Conservation (phyloP, 2,888 invertebrate species). For the Pollenia labialis region DNA sequence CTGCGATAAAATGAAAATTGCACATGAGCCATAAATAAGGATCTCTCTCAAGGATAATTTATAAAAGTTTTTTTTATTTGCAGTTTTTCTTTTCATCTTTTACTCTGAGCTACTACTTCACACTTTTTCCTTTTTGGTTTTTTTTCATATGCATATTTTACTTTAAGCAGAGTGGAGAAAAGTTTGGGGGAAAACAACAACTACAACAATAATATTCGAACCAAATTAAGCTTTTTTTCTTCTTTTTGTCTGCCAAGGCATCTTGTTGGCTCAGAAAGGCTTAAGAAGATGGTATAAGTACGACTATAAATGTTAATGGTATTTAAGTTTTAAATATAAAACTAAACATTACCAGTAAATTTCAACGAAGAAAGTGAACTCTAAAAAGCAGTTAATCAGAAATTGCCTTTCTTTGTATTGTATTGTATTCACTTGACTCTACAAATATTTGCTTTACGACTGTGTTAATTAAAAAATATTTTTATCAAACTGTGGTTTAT, state of each 20-base stretch:
- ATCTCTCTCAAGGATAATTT: conserved; percentile 84
- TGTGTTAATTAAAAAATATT: conserved; percentile 42
- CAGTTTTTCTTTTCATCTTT: conserved; percentile 29
- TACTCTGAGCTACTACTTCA: conserved; percentile 31
- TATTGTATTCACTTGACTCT: neutral
- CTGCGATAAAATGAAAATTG: conserved; percentile 84
- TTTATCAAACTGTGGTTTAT: conserved; percentile 22
- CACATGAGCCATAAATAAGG: conserved; percentile 84
- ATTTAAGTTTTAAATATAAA: conserved; percentile 3
- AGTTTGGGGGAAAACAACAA: neutral
- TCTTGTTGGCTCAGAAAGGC: conserved; percentile 42
- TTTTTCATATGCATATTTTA: conserved; percentile 51
- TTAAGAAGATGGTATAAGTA: conserved; percentile 30
- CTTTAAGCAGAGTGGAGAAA: conserved; percentile 17
- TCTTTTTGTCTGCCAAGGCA: conserved; percentile 51
- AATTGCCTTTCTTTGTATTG: neutral
- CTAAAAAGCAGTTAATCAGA: neutral
- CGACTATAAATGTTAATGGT: neutral
- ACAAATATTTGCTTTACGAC: neutral
- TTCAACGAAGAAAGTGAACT: neutral
- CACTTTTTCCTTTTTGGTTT: conserved; percentile 28
- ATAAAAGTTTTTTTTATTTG: conserved; percentile 80
- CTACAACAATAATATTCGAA: neutral
- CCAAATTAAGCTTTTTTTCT: conserved; percentile 27
- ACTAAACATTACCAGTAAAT: neutral